Percentiles rank a stretch among this genome's conserved stretches.
These are phyloP conservation scores for Meriones psammophilus DNA, from an alignment of 2,797 vertebrate genomes.

Conservation along the genomic window DNA sequence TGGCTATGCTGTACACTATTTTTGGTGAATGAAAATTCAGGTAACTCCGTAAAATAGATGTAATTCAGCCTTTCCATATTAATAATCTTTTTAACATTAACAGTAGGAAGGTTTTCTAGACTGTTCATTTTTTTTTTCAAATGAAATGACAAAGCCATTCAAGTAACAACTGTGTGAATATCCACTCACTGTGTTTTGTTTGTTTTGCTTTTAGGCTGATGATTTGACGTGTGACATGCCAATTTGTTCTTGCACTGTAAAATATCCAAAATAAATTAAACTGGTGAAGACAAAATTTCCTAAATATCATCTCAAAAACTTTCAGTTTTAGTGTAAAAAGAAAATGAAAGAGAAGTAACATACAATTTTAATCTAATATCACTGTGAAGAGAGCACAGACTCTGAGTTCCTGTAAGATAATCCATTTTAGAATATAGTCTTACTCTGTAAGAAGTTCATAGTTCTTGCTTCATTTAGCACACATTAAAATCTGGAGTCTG, in stretches of 20 bases:
- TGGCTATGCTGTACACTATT: background rate
- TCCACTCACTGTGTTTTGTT: background rate
- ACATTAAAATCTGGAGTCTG: background rate
- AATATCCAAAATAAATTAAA: background rate
- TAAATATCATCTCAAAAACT: slow-evolving; percentile 32
- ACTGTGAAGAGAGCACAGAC: background rate
- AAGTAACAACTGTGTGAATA: background rate
- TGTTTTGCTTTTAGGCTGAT: background rate
- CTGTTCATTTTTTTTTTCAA: no score
- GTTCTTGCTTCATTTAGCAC: slow-evolving; percentile 2
- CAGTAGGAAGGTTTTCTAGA: background rate
- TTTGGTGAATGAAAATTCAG: background rate
- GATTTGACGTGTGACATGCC: background rate
- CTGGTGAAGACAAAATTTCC: slow-evolving; percentile 12
- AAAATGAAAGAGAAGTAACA: slow-evolving; percentile 38
- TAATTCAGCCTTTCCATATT: background rate
- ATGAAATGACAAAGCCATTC: background rate
- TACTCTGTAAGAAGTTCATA: background rate
- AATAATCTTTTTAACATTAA: background rate
- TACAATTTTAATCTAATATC: slow-evolving; percentile 48
- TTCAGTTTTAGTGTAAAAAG: background rate
- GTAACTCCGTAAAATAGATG: background rate
- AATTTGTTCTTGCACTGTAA: background rate
- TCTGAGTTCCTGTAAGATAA: background rate
- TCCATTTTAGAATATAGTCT: background rate